Conservation (phyloP, 2,888 invertebrate genomes). For the Protodeltote pygarga region DNA sequence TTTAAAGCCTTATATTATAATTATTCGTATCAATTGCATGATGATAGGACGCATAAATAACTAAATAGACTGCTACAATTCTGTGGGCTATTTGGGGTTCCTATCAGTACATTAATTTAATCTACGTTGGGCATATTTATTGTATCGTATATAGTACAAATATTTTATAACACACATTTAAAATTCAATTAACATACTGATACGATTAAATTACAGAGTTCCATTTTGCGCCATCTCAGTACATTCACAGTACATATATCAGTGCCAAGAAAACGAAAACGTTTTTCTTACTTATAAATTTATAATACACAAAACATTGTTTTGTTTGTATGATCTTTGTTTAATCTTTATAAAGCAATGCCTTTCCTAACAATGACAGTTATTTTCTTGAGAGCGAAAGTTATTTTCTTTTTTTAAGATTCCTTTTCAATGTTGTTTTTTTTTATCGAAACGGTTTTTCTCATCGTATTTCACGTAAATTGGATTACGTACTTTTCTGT, state of each 20-base stretch:
- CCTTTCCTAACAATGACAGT: constrained; percentile 59
- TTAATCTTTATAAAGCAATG: constrained; percentile 41
- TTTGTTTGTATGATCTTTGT: constrained; percentile 28
- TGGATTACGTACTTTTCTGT: constrained; percentile 43
- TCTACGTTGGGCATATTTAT: too few relatives aligned
- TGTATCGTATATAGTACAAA: too few relatives aligned
- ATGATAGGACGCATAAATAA: too few relatives aligned
- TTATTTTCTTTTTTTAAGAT: constrained; percentile 58
- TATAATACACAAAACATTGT: constrained; percentile 25
- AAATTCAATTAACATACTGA: too few relatives aligned
- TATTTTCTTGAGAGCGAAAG: constrained; percentile 64
- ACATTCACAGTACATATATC: too few relatives aligned
- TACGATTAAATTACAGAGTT: too few relatives aligned
- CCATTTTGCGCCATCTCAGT: too few relatives aligned
- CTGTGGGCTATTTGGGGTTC: constrained; percentile 25
- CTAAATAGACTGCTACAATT: constrained; percentile 17
- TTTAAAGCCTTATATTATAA: too few relatives aligned
- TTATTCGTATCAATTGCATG: too few relatives aligned
- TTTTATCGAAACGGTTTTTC: constrained; percentile 50
- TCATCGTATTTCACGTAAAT: constrained; percentile 43
- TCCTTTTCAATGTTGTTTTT: constrained; percentile 51
- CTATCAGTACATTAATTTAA: constrained; percentile 17
- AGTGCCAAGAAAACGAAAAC: too few relatives aligned
- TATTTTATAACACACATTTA: too few relatives aligned
- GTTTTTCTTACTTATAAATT: too few relatives aligned